Percentiles rank a stretch among this genome's conserved stretches.
Conservation (phyloP, 2,888 invertebrate genomes). For the Coelopa pilipes region DNA sequence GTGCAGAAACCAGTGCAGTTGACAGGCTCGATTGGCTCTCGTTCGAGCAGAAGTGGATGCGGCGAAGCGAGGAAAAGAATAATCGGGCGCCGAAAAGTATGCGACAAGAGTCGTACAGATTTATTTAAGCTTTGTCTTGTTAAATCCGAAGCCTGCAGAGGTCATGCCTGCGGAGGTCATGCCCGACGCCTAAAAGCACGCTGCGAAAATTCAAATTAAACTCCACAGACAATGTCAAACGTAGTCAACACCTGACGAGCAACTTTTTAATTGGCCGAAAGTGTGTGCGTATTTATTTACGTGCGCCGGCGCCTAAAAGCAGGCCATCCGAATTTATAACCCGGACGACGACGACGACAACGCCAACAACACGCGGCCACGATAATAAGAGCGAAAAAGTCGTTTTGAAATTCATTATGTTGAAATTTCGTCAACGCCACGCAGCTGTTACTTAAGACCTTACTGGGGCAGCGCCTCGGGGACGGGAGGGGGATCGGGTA, state of each 20-base stretch:
- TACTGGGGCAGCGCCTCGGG: background rate
- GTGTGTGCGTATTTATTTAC: background rate
- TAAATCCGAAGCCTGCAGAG: background rate
- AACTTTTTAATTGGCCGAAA: constrained; percentile 10
- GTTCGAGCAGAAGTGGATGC: no score
- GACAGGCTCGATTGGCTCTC: no score
- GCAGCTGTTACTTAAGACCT: constrained; percentile 6
- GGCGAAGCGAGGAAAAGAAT: no score
- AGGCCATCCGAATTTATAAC: background rate
- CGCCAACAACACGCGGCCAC: background rate
- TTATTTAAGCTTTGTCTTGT: background rate
- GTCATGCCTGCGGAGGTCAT: background rate
- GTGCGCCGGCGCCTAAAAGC: background rate
- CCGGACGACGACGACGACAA: background rate
- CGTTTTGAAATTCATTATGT: constrained; percentile 9
- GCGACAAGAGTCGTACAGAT: background rate
- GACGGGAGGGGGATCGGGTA: background rate
- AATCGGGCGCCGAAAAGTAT: no score
- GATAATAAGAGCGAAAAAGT: background rate
- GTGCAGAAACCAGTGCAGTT: no score
- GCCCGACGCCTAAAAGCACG: background rate
- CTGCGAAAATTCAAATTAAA: background rate
- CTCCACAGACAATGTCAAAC: background rate
- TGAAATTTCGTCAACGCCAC: constrained; percentile 8
- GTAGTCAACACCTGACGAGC: background rate